Evolutionary conservation across 1,140 invertebrate species (phyloP), one percentile per base, ranked within the genome.

Genomic region (Caenorhabditis briggsae): DNA sequence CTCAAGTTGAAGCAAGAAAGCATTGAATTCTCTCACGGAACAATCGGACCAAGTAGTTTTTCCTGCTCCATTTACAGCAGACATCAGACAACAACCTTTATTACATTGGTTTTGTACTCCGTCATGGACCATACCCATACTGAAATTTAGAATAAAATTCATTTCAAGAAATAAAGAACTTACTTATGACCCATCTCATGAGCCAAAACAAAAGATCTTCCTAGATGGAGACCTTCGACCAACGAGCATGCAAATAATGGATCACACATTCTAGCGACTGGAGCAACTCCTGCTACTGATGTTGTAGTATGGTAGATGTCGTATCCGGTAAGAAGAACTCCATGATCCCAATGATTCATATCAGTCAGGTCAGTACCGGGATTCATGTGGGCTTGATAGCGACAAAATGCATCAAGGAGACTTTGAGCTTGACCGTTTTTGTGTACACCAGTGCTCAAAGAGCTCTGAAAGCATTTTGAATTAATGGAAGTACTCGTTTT

Each of bases 291-390:
- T 6, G 91, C 91, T 14, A 92, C 91, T 20, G 86, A 88, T 46
- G 92, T 74, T 43, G 91, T 92, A 14, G 92, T 92, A 78, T 92
- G 91, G 82, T 92, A 92, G 48, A 92, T 92, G 70, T 92, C 91
- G 83, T 92, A 91, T 91, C 93, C 94, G 9, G 94, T 94, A 6
- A 94, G 89, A 88, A 94, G 90, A 48, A 94, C 92, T 14, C 93
- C 94, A 86, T 94, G 93, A 88, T 94, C 94, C 94, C 94, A 94
- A 82, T 94, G 93, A n/a, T 74, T 85, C n/a, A 89, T 88, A 56
- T 88, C 89, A 25, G 89, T 92, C 23, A 92, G 78, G 82, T 92
- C 92, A n/a, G 90, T 88, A 25, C 92, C 92, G 0, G 92, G 92
- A 88, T 92, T 92, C 43, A 92, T 90, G 12, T 88, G 84, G 18